Evolutionary conservation across 2,797 vertebrate genomes (phyloP), one percentile per base, ranked within the genome.

Genomic region (Huso huso): DNA sequence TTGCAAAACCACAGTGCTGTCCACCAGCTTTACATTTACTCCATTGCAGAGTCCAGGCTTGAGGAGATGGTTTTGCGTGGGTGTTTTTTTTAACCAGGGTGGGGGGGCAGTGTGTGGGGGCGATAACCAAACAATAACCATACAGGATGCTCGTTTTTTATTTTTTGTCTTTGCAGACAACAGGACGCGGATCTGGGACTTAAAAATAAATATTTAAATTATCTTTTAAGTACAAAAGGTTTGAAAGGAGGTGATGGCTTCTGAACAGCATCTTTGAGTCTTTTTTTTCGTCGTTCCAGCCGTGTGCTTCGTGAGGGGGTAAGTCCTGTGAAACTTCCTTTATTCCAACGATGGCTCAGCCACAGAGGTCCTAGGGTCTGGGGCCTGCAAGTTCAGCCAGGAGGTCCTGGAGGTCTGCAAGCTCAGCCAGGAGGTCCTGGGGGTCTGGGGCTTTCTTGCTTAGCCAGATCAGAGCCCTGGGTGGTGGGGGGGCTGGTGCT

Each of bases 251-350:
- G 78, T 75, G 52, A 95, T 95, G 93, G 91, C 91, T 82, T 94
- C 93, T n/a, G 71, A 92, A 94, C 87, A 93, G 90, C 79, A 88
- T 94, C 78, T 94, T 94, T 81, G 93, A 95, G 78, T 90, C 89
- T n/a, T n/a, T n/a, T 76, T 88, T 93, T 85, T 81, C 87, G 75
- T 87, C 91, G 57, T 90, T 89, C 79, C 87, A 89, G 79, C 79
- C 87, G n/a, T n/a, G 58, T 85, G 88, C 83, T 91, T 92, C 73
- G 72, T 86, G 79, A 87, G n/a, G 88, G 88, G 93, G 94, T 96
- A 81, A 92, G 92, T 90, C 75, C 75, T 23, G 23, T 23, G 23
- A 23, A 23, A 23, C 23, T 23, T 23, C 23, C 23, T n/a, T 23
- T 1, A 23, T 23, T 23, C 23, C 23, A 23, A 23, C 1, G 23